Evolutionary conservation across 2,888 invertebrate genomes (phyloP).

Genomic region (Melikaiella ostensackeni): DNA sequence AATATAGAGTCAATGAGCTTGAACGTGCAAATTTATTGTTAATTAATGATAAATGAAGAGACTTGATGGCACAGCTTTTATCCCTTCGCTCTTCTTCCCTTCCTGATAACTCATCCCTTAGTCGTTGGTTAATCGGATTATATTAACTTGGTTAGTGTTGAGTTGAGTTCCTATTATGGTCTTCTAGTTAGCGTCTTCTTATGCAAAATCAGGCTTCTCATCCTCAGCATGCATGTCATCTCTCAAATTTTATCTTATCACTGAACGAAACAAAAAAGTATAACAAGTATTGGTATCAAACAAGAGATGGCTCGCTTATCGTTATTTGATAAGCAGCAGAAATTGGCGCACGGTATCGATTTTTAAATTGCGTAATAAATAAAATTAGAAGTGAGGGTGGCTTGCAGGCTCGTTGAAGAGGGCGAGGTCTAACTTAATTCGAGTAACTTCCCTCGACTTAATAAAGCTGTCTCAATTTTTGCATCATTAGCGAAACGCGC

Average conservation of each 20-base stretch:
- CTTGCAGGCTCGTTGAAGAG: conserved; percentile 58
- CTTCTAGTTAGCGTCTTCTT: conserved; percentile 68
- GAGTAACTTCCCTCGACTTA: conserved; percentile 73
- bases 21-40: conserved; percentile 69
- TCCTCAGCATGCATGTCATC: neutral
- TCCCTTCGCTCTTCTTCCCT: conserved; percentile 28
- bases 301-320: conserved; percentile 28
- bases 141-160: conserved; percentile 70
- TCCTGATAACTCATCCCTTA: conserved; percentile 69
- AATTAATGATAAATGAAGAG: conserved; percentile 72
- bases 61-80: conserved; percentile 42
- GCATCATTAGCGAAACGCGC: conserved; percentile 70
- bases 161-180: conserved; percentile 60
- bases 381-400: conserved; percentile 74
- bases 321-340: conserved; percentile 29
- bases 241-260: neutral
- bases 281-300: conserved; percentile 14
- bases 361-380: conserved; percentile 77
- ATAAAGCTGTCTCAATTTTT: conserved; percentile 76
- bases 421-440: conserved; percentile 71
- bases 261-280: neutral
- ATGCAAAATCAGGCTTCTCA: conserved; percentile 55
- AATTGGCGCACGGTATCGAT: conserved; percentile 64
- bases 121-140: conserved; percentile 73
- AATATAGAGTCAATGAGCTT: conserved; percentile 57